Evolutionary conservation across 2,113 vertebrate genomes (phyloP).

Genomic region (Macheiramphus alcinus): DNA sequence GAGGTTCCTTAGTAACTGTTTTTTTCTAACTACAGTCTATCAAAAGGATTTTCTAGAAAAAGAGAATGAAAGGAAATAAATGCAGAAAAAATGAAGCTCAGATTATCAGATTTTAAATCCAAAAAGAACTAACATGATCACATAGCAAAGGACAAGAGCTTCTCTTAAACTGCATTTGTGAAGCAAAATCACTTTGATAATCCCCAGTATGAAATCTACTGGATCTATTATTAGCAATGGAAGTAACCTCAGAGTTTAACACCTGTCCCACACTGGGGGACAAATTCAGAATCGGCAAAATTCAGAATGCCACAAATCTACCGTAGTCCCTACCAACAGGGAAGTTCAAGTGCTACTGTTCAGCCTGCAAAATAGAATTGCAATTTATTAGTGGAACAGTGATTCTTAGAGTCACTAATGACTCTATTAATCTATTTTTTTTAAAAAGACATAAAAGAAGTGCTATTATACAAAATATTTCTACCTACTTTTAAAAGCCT

Average conservation of each 20-base stretch:
- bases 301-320: background rate
- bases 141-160: background rate
- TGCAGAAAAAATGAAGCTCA: background rate
- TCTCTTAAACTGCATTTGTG: background rate
- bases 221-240: background rate
- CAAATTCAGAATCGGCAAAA: no score
- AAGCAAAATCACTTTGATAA: background rate
- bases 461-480: background rate
- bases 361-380: background rate
- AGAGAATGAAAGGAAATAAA: background rate
- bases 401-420: background rate
- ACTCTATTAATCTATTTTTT: background rate
- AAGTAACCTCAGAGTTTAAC: background rate
- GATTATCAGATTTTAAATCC: background rate
- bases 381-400: background rate
- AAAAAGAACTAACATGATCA: background rate
- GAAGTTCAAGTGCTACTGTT: background rate
- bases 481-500: background rate
- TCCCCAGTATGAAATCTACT: background rate
- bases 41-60: background rate
- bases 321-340: background rate
- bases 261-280: background rate
- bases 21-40: background rate
- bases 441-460: background rate
- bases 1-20: background rate